Evolutionary conservation across 2,888 invertebrate genomes (phyloP), one percentile per base, ranked within the genome.

Genomic region (Embidobia sp.): DNA sequence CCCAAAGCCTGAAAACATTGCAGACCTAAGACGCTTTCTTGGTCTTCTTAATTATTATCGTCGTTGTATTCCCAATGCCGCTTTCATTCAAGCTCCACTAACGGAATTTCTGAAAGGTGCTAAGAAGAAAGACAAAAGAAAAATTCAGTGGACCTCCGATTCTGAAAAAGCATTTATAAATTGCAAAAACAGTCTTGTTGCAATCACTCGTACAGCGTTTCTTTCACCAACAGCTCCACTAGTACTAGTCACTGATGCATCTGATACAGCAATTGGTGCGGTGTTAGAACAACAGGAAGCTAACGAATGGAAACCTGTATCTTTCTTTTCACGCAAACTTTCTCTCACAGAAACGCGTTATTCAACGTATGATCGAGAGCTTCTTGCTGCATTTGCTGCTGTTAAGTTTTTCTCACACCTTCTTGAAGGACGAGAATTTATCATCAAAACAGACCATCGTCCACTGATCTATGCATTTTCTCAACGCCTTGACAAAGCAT

Each of bases 291-390:
- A 74, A 18, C 0, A 16, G 7, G 13, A 46, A 1, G 8, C 57
- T 1, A 27, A 13, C 1, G 11, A 10, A 6, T 18, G 70, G 16
- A 11, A 77, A 51, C 74, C 74, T 0, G 27, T 79, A 0, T 76
- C 29, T 7, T 77, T 77, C 27, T 77, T 66, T 16, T 57, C 53
- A 1, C 10, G 13, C 4, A 57, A 42, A 6, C 22, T 70, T 2
- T 19, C 49, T 1, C 8, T 2, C 2, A 19, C 53, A 1, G 44
- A 75, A 13, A 3, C 6, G n/a, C 16, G 19, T 0, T 67, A 57
- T 51, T 78, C 49, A 31, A 29, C 40, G 0, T 74, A 77, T 33
- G 59, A 73, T 27, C 8, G 78, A 1, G 74, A 78, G 31, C 40
- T 78, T 0, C 29, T 61, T 3, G 75, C 75, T 22, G 22, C 22